phyloP scores from a whole-genome alignment of 2,113 vertebrate genomes.

The Ictidomys tridecemlineatus region DNA sequence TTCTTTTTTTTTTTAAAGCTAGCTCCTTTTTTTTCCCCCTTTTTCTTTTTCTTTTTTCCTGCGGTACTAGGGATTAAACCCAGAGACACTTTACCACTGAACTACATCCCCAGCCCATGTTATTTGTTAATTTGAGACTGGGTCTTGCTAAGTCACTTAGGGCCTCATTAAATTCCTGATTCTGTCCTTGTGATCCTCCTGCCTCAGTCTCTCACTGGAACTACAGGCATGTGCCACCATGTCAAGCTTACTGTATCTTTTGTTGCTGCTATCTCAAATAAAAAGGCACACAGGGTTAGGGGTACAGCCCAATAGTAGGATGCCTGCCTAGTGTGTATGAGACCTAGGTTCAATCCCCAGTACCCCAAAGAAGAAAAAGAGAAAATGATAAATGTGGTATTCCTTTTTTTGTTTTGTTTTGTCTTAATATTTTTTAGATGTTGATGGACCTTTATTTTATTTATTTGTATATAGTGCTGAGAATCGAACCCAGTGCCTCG shows the following conservation, averaged over 20 bases:
- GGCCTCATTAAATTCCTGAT: neutral
- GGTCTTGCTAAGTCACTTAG: neutral
- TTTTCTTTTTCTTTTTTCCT: neutral
- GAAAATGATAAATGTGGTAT: neutral
- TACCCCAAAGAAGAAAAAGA: neutral
- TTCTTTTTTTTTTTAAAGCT: neutral
- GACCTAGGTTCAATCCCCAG: neutral
- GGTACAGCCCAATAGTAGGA: neutral
- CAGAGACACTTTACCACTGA: neutral
- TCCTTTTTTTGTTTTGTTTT: too few relatives aligned
- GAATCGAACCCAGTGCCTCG: too few relatives aligned
- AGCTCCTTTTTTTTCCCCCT: too few relatives aligned
- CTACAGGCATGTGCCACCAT: neutral
- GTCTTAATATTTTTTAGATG: too few relatives aligned
- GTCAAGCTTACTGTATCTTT: neutral
- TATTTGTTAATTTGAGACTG: neutral
- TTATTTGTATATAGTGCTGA: too few relatives aligned
- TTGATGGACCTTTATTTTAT: too few relatives aligned
- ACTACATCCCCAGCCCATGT: neutral
- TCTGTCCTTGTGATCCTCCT: neutral
- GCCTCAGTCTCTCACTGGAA: neutral
- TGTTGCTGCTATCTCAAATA: constrained; percentile 14
- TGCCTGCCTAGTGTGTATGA: neutral
- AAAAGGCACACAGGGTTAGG: neutral
- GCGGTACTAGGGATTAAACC: neutral